phyloP scores from a whole-genome alignment of 2,888 invertebrate species.

The Drosophila paranaensis region DNA sequence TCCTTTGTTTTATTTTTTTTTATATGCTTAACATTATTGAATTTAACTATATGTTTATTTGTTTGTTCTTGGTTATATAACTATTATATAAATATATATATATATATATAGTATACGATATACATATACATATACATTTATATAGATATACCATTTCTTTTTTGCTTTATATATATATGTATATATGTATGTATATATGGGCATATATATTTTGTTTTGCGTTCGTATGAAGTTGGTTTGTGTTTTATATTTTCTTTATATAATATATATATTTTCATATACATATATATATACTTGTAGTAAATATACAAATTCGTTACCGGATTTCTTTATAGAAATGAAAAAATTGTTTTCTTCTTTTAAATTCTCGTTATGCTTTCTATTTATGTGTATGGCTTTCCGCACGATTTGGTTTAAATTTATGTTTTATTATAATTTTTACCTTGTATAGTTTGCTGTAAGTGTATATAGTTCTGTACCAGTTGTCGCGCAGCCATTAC shows the following conservation, averaged over 20 bases:
- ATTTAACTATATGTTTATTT: constrained; percentile 79
- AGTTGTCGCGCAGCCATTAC: constrained; percentile 56
- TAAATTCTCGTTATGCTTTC: constrained; percentile 71
- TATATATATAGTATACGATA: constrained; percentile 51
- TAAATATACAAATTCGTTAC: constrained; percentile 78
- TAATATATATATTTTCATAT: constrained; percentile 29
- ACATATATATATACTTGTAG: constrained; percentile 52
- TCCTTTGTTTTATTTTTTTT: too few relatives aligned
- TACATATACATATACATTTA: constrained; percentile 28
- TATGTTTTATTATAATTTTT: constrained; percentile 58
- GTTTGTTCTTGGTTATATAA: constrained; percentile 78
- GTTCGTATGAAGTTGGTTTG: constrained; percentile 38
- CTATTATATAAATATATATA: constrained; percentile 62
- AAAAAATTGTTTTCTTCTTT: constrained; percentile 65
- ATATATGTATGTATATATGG: constrained; percentile 37
- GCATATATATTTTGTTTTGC: constrained; percentile 34
- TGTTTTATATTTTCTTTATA: constrained; percentile 36
- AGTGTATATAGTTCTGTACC: constrained; percentile 77
- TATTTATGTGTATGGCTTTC: constrained; percentile 71
- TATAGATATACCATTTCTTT: constrained; percentile 31
- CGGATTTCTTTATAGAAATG: constrained; percentile 78
- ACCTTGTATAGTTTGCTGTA: constrained; percentile 79
- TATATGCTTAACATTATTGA: constrained; percentile 74
- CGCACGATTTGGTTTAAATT: constrained; percentile 31
- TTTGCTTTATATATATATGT: constrained; percentile 10